Percentiles rank a stretch among this genome's conserved stretches.
Conservation (phyloP, 2,888 invertebrate genomes). For the Strigamia maritima region DNA sequence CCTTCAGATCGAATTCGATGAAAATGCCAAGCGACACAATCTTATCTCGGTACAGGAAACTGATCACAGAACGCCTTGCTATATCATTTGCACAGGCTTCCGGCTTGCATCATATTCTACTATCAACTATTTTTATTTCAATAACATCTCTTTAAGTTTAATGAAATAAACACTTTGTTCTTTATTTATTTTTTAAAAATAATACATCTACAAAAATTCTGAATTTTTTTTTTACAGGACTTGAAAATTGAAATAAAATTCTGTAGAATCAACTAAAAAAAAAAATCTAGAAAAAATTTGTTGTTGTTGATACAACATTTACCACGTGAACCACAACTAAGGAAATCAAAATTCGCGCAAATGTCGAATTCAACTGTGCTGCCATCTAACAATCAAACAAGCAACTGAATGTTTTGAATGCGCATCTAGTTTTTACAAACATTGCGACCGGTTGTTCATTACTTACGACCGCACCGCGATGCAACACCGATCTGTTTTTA, state of each 20-base stretch:
- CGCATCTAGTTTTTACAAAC: not conserved
- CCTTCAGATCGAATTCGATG: constrained; percentile 23
- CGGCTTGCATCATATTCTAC: constrained; percentile 29
- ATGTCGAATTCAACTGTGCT: not conserved
- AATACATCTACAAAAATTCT: too few relatives aligned
- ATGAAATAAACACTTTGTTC: not conserved
- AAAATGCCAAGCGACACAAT: constrained; percentile 32
- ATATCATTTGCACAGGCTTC: constrained; percentile 30
- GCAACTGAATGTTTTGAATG: not conserved
- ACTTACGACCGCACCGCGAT: not conserved
- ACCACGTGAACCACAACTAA: not conserved
- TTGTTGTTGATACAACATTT: not conserved
- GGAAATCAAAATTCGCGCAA: not conserved
- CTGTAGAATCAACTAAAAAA: too few relatives aligned
- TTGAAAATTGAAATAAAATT: not conserved
- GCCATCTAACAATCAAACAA: not conserved
- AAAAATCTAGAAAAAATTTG: not conserved
- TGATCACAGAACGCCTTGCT: constrained; percentile 25
- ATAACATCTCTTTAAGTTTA: not conserved
- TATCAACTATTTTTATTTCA: constrained; percentile 29
- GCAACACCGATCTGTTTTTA: not conserved
- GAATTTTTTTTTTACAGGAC: too few relatives aligned
- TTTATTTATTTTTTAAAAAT: not conserved
- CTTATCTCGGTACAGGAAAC: constrained; percentile 28
- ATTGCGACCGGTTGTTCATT: not conserved